These are phyloP conservation scores for Oppia nitens DNA, from an alignment of 1,140 invertebrate genomes.

Conservation along the genomic window DNA sequence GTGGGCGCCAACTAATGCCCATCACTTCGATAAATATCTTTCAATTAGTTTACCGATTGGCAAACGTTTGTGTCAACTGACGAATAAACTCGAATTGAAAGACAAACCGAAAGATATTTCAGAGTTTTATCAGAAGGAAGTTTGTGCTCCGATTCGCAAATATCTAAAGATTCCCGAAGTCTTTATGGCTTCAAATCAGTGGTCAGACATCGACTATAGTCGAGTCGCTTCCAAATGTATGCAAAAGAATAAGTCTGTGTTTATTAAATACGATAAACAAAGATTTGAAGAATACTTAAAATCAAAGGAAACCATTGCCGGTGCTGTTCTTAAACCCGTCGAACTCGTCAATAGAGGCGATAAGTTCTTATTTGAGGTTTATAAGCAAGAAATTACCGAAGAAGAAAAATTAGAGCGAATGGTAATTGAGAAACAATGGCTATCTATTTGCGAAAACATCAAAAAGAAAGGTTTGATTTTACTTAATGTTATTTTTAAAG, in stretches of 20 bases:
- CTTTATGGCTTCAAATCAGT: not conserved
- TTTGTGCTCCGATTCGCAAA: not conserved
- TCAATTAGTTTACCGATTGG: conserved; percentile 1
- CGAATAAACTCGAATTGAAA: not conserved
- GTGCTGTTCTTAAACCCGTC: not conserved
- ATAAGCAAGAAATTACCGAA: not conserved
- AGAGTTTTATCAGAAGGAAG: not conserved
- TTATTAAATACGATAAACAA: not conserved
- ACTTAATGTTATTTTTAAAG: not conserved
- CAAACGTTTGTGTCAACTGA: not conserved
- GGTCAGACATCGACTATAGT: not conserved
- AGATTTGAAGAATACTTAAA: conserved; percentile 1
- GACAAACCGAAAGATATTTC: not conserved
- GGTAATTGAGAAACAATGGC: conserved; percentile 4
- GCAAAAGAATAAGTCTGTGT: not conserved
- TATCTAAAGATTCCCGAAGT: not conserved
- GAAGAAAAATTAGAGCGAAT: not conserved
- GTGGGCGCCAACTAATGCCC: conserved; percentile 1
- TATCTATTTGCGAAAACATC: not conserved
- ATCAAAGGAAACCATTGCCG: not conserved
- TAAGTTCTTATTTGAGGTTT: not conserved
- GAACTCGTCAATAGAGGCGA: not conserved
- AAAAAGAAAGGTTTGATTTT: conserved; percentile 5
- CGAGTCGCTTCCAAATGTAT: conserved; percentile 2
- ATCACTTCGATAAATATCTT: conserved; percentile 11